These are phyloP conservation scores for Nycticorax nycticorax DNA, from an alignment of 2,113 vertebrate species.

Conservation along the genomic window DNA sequence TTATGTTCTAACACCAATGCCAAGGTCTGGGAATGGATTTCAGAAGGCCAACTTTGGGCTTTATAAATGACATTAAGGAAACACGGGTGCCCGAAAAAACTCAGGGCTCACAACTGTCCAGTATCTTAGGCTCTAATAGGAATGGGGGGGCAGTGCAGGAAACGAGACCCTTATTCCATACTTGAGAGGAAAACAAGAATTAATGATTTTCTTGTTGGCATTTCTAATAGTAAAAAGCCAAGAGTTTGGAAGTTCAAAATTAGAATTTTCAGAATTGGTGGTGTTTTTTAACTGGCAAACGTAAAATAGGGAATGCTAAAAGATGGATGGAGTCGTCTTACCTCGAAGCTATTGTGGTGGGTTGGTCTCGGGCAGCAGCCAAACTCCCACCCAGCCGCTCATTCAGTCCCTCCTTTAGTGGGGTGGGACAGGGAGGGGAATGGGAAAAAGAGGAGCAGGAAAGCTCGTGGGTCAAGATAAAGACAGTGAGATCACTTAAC, in stretches of 20 bases:
- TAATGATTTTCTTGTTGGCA: background rate
- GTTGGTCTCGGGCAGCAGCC: background rate
- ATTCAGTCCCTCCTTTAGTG: background rate
- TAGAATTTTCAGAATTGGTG: background rate
- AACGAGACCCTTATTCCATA: accelerated
- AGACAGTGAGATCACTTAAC: background rate
- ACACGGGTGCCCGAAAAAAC: background rate
- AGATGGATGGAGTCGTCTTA: background rate
- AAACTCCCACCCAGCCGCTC: background rate
- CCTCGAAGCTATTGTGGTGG: background rate
- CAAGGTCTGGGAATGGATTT: background rate
- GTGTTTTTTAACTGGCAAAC: background rate
- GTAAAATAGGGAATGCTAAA: background rate
- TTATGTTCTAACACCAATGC: background rate
- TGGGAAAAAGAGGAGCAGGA: background rate
- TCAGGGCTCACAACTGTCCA: accelerated
- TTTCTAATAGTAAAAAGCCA: background rate
- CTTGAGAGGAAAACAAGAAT: background rate
- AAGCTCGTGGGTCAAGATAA: background rate
- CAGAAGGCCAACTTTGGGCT: background rate
- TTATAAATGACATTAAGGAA: background rate
- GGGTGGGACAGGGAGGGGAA: too few relatives aligned
- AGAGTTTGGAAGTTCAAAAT: background rate
- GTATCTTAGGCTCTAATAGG: background rate
- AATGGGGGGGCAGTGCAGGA: background rate